A percentile compares a stretch with the other conserved stretches of the same genome.
These are phyloP conservation scores for Lanius ludovicianus DNA, from an alignment of 2,113 vertebrate species.

Conservation along the genomic window DNA sequence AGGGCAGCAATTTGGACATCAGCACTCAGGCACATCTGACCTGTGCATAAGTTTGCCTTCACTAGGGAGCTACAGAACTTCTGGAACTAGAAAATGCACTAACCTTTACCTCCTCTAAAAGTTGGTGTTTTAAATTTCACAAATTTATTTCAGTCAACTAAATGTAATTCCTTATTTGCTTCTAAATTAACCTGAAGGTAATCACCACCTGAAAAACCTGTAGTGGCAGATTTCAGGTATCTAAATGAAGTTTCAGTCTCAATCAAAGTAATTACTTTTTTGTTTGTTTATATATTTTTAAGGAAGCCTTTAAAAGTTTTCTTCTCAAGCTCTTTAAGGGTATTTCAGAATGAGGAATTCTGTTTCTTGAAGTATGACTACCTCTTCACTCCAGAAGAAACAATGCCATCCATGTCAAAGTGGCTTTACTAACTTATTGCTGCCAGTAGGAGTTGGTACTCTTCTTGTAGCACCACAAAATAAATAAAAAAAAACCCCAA, in stretches of 20 bases:
- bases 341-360: neutral
- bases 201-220: neutral
- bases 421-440: neutral
- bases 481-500: neutral
- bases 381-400: neutral
- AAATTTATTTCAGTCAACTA: neutral
- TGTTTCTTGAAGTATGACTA: neutral
- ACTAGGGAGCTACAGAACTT: neutral
- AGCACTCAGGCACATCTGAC: neutral
- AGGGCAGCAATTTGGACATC: neutral
- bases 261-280: neutral
- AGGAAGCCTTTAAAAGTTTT: neutral
- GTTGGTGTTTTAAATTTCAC: neutral
- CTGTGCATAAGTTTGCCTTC: neutral
- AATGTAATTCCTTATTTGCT: neutral
- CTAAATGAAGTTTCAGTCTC: neutral
- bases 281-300: neutral
- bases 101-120: neutral
- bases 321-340: neutral
- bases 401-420: neutral
- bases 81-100: neutral
- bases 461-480: neutral
- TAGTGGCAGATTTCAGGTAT: neutral
- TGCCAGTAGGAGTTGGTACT: neutral
- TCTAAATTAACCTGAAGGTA: neutral